phyloP scores from a whole-genome alignment of 1,140 invertebrate genomes.

The Drosophila orosa region DNA sequence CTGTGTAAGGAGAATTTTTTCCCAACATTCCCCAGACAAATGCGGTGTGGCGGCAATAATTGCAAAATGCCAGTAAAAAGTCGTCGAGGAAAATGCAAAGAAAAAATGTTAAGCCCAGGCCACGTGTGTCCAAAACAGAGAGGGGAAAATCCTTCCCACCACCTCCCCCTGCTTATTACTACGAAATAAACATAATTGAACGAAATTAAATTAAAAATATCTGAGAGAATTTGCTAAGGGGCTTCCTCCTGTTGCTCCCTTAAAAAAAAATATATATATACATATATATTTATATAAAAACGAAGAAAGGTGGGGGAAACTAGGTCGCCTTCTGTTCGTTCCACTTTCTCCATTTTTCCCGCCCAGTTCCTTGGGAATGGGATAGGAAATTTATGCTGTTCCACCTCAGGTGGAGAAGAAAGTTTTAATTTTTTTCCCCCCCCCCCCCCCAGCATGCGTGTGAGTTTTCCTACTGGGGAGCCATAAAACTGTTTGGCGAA shows the following conservation, averaged over 20 bases:
- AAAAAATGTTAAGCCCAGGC: constrained; percentile 8
- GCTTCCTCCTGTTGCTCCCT: constrained; percentile 27
- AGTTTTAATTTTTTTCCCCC: constrained; percentile 25
- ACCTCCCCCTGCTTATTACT: neutral
- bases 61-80: constrained; percentile 59
- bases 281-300: neutral
- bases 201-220: constrained; percentile 42
- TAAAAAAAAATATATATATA: neutral
- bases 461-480: constrained; percentile 19
- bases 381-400: constrained; percentile 31
- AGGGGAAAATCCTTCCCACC: neutral
- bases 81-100: constrained; percentile 20
- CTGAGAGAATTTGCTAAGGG: constrained; percentile 20
- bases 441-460: neutral
- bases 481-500: constrained; percentile 50
- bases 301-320: constrained; percentile 10
- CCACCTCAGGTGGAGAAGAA: constrained; percentile 40
- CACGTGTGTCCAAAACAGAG: constrained; percentile 13
- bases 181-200: constrained; percentile 30
- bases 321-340: constrained; percentile 27
- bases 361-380: constrained; percentile 13
- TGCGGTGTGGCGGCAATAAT: constrained; percentile 48
- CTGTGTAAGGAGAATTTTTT: constrained; percentile 23
- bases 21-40: constrained; percentile 37
- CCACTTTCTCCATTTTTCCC: constrained; percentile 9